A percentile compares a stretch with the other conserved stretches of the same genome.
These are phyloP conservation scores for Amiota mariae DNA, from an alignment of 2,888 invertebrate genomes.

Conservation along the genomic window DNA sequence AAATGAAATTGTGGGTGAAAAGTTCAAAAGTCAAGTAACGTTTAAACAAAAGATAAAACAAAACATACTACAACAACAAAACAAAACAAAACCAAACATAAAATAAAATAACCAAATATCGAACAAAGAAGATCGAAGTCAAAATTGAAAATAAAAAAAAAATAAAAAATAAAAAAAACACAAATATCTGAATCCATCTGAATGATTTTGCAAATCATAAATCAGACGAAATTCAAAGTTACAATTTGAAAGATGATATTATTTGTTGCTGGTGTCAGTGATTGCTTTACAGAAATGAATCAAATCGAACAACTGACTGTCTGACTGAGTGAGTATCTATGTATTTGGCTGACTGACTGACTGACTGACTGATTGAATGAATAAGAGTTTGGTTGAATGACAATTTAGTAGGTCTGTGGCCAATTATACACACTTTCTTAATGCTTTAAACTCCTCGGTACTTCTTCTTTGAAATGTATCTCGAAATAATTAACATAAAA, in stretches of 20 bases:
- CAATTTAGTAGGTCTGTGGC: slow-evolving; percentile 24
- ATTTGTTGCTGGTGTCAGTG: slow-evolving; percentile 46
- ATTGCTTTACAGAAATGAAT: slow-evolving; percentile 56
- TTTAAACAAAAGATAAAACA: slow-evolving; percentile 54
- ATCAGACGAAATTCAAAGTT: slow-evolving; percentile 48
- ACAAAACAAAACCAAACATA: slow-evolving; percentile 36
- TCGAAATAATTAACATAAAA: slow-evolving; percentile 46
- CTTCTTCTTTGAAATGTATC: too few relatives aligned
- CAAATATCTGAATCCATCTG: background rate
- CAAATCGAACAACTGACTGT: slow-evolving; percentile 53
- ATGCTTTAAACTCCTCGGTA: background rate
- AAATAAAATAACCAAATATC: slow-evolving; percentile 21
- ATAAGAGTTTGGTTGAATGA: slow-evolving; percentile 2
- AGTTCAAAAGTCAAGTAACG: slow-evolving; percentile 65
- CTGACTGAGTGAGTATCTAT: slow-evolving; percentile 43
- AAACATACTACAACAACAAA: slow-evolving; percentile 47
- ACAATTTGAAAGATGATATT: background rate
- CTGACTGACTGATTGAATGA: slow-evolving; percentile 31
- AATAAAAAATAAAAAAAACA: too few relatives aligned
- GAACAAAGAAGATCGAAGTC: slow-evolving; percentile 19
- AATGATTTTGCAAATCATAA: slow-evolving; percentile 68
- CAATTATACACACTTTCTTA: slow-evolving; percentile 62
- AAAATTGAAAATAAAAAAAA: slow-evolving; percentile 34
- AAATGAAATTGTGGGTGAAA: slow-evolving; percentile 69
- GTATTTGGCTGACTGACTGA: slow-evolving; percentile 30